Percentiles rank a stretch among this genome's conserved stretches.
Evolutionary conservation across 2,113 vertebrate species (phyloP).

Genomic region (Crotophaga sulcirostris): DNA sequence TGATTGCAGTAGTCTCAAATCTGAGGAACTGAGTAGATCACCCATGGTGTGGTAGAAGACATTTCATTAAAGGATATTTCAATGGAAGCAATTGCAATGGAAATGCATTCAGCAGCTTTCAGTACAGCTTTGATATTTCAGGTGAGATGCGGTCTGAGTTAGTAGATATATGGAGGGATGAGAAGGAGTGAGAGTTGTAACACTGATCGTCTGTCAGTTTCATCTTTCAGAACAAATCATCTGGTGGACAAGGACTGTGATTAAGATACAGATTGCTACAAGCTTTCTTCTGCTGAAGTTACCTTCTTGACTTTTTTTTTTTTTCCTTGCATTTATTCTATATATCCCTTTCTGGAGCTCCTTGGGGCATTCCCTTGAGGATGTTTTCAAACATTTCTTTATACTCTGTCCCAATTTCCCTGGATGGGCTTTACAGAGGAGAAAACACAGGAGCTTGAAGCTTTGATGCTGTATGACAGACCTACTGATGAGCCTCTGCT

Average conservation of each 20-base stretch:
- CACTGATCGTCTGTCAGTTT: not conserved
- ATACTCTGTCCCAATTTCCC: not conserved
- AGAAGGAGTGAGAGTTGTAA: not conserved
- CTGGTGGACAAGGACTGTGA: not conserved
- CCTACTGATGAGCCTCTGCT: not conserved
- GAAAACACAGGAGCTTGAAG: not conserved
- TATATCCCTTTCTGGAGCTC: not conserved
- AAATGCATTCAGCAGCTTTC: not conserved
- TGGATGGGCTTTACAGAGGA: not conserved
- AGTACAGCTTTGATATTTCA: not conserved
- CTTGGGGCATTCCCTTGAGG: not conserved
- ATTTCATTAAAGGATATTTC: not conserved
- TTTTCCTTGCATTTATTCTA: not conserved
- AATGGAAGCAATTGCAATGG: not conserved
- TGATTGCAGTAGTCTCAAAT: not conserved
- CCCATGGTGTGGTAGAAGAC: not conserved
- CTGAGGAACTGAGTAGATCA: not conserved
- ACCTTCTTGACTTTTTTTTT: not conserved
- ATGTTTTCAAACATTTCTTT: not conserved
- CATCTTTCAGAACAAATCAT: not conserved
- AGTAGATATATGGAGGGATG: not conserved
- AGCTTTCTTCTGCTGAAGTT: not conserved
- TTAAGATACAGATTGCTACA: not conserved
- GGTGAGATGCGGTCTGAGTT: not conserved
- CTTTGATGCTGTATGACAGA: not conserved